phyloP scores from a whole-genome alignment of 1,140 invertebrate genomes.

The Lerema accius region DNA sequence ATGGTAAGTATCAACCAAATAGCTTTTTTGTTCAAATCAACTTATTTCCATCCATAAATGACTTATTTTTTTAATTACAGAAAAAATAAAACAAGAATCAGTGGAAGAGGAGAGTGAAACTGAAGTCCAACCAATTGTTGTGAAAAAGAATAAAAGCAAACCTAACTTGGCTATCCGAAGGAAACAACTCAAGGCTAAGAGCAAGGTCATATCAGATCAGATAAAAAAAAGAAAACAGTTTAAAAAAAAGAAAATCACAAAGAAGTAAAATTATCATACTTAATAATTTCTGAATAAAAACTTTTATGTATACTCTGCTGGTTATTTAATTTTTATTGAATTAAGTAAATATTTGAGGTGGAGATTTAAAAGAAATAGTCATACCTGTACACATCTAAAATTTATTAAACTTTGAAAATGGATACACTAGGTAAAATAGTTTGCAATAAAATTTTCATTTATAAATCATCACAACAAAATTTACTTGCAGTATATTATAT shows the following conservation, averaged over 20 bases:
- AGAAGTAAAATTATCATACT: conserved; percentile 49
- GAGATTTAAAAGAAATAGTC: too few species aligned
- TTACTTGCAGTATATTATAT: too few species aligned
- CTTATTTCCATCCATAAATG: too few species aligned
- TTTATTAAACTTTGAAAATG: too few species aligned
- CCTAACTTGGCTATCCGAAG: conserved; percentile 74
- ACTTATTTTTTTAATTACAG: too few species aligned
- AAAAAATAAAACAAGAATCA: conserved; percentile 50
- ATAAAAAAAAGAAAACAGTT: conserved; percentile 76
- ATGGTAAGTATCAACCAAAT: too few species aligned
- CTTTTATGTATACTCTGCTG: neutral
- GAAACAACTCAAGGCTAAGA: conserved; percentile 77
- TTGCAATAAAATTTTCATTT: too few species aligned
- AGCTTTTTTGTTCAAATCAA: too few species aligned
- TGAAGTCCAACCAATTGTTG: conserved; percentile 47
- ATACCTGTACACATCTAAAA: too few species aligned
- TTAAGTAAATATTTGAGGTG: too few species aligned
- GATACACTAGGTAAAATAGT: too few species aligned
- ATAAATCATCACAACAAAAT: too few species aligned
- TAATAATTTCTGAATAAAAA: conserved; percentile 9
- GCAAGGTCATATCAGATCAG: conserved; percentile 72
- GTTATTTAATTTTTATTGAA: neutral
- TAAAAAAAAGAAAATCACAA: conserved; percentile 66
- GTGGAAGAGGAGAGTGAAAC: conserved; percentile 42
- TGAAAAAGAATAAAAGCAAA: conserved; percentile 58